Evolutionary conservation across 2,113 vertebrate genomes (phyloP), one percentile per base, ranked within the genome.

Genomic region (Sapajus apella): DNA sequence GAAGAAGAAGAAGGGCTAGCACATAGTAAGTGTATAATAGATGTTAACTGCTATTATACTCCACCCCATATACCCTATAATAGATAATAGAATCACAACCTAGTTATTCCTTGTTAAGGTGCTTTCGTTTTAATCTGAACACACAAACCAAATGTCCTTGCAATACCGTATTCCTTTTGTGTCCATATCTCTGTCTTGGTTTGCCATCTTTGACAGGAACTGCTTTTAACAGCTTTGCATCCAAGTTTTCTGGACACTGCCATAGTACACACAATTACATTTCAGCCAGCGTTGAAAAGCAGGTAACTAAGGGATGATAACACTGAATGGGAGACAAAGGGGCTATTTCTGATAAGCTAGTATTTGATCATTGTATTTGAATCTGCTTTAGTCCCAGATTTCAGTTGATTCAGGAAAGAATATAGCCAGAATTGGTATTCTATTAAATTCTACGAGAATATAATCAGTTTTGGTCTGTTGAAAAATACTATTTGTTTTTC

Each of bases 401-500:
- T 75, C 58, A n/a, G 27, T 50, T 89, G 47, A 79, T 89, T 90
- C 52, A 87, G 11, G 66, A 95, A 88, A 8, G 14, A 95, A 95
- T 79, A 73, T 12, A 88, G 37, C 2, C 37, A 89, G 32, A 77
- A 79, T 75, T 75, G 1, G 16, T 80, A 68, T 93, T 5, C 17
- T 37, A 56, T 87, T 45, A 35, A 91, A 70, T 88, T 93, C 82
- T 45, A 40, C 37, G 50, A 91, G 6, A 93, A 80, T 66, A 5
- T 76, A 82, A 93, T 93, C 72, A 56, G 72, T 91, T 90, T 93
- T 27, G 5, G 52, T 79, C 52, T 88, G 58, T 89, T 89, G 58
- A 21, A 96, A 97, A 97, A 95, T 93, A 94, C 8, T n/a, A 40
- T 89, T 96, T 90, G 55, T 37, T 93, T 91, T 97, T 86, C 73